Base-by-base conservation (phyloP, 2,888 invertebrate species). In the Steinernema carpocapsae region DNA sequence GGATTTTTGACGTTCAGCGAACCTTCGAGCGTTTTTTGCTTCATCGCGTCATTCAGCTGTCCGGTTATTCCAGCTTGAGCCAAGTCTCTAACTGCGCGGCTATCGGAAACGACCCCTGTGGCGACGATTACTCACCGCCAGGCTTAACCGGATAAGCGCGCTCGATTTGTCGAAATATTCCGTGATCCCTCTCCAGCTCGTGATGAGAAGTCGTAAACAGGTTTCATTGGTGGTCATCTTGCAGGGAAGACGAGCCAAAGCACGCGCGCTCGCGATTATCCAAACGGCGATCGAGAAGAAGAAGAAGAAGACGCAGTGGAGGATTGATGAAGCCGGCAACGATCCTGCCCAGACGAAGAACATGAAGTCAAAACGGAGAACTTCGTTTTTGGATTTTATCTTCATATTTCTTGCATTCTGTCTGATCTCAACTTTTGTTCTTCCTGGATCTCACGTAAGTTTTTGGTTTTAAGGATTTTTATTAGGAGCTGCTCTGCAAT, bases 301-400 rank as follows among this genome's bases (percentile, higher is more conserved):
- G n/a, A n/a, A n/a, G 43, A 43, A 7, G 43, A 43, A 43, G 56
- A 56, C 56, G 56, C 7, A 56, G 56, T 24, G 56, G 56, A 56
- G 56, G 26, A 24, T 56, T 56, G 56, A 56, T 56, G 56, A 56
- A 56, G 56, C 56, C 56, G 56, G 56, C 56, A 56, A 56, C 56
- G 56, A 56, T 56, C 17, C 56, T 14, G 26, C 22, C 6, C 12
- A 22, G n/a, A 56, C 56, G 43, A 43, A 7, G 43, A 43, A 43
- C 56, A 56, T 56, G 56, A 56, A 56, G 26, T 56, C 26, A 17
- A 14, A 22, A 26, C 56, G 56, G 22, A 56, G n/a, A n/a, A n/a
- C n/a, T 56, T 56, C 56, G 24, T 56, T 26, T 19, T 17, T 56
- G 24, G 56, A 56, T 26, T 56, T 56, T 56, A 56, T 56, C 56